Base-by-base conservation (phyloP, 2,797 vertebrate genomes). In the Rhabdophis nuchalis region DNA sequence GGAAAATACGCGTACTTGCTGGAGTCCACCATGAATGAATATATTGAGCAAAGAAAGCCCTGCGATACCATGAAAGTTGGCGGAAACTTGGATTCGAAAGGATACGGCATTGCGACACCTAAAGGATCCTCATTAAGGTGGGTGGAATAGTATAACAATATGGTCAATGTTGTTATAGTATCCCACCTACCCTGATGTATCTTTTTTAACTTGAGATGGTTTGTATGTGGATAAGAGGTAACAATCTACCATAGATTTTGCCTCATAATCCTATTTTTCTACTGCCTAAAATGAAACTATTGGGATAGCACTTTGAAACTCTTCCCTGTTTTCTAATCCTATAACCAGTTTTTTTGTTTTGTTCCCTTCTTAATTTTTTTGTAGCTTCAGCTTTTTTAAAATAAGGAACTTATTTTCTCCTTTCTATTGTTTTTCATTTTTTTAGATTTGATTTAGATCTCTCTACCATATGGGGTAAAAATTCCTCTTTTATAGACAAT, bases 81-180 rank as follows among this genome's bases (percentile, higher is more conserved):
- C 97, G 99, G 99, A 91, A 99, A 99, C 98, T 98, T 99, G 98
- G 99, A 99, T 98, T 99, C 99, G 98, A 99, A 99, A 97, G 99
- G 99, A 98, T 99, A 99, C 95, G 99, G 99, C 97, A 99, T 99
- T 97, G 99, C 99, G 96, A 99, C 99, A 97, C 99, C 99, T 97
- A 99, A 99, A 98, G 99, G 98, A 99, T 99, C 99, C 98, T 98
- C 99, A 99, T 99, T 99, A 99, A 99, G 99, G 99, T 99, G 99
- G 99, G 99, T 99, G 99, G 99, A 99, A 99, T 99, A 99, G 99
- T 99, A 99, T 99, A 99, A 99, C 99, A 99, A 99, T 99, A 98
- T 99, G 98, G 98, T 98, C 98, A 98, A 99, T 99, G 99, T 99
- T 99, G 99, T 99, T 99, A 99, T 99, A 99, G 99, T 99, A 99